Base-by-base conservation (phyloP, 1,140 invertebrate genomes). In the Lordiphosa stackelbergi region DNA sequence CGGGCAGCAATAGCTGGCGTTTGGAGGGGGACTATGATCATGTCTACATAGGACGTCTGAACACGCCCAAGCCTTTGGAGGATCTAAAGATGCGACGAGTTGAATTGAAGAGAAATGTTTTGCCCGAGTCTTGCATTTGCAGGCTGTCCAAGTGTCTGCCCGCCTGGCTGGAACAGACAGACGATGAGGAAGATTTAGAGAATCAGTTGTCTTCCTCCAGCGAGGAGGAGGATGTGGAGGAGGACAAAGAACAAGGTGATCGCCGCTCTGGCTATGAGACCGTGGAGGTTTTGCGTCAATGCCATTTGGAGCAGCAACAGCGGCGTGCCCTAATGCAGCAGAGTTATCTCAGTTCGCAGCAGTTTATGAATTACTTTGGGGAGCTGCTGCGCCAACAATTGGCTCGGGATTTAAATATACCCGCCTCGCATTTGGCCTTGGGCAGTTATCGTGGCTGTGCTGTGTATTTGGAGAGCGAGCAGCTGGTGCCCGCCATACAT, bases 401-500 rank as follows among this genome's bases (percentile, higher is more conserved):
- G 40, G 90, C 89, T 0, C 62, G 86, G 0, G 78, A 87, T 13
- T 65, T 93, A 37, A 89, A 89, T 10, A 90, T 93, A 8, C 73
- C 89, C 1, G 56, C 74, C 3, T 87, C 89, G 3, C 83, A 88
- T 7, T 69, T 92, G 1, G 71, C 85, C 0, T 79, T 88, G 12
- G 89, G 90, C 8, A 88, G 88, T 58, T 90, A 88, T 24, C 88
- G 91, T 36, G 91, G 91, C 1, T 90, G 91, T 9, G 90, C 90
- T 46, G 89, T 93, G 28, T 91, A 91, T 54, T 91, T 90, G 12
- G 88, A 91, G 0, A 86, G 88, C 3, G 92, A 90, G 73, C 91
- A 92, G 86, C 88, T 93, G 0, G 89, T 91, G 57, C 92, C 92
- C 4, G 90, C 91, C n/a, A 85, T 93, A 4, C 88, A 90, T 79